Conservation (phyloP, 2,113 vertebrate genomes). For the Ia io region DNA sequence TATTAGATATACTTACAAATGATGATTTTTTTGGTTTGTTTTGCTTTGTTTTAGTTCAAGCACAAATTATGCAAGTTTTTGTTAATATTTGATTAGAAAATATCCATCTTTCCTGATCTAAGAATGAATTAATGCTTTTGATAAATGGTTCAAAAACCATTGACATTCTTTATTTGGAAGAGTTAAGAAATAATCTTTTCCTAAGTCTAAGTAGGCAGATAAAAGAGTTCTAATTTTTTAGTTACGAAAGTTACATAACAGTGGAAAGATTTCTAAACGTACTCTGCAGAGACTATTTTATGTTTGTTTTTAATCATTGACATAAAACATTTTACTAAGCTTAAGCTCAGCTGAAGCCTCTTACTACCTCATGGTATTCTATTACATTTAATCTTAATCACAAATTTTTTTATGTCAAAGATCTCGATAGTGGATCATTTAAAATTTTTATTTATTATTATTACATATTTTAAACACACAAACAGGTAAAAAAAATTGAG, state of each 20-base stretch:
- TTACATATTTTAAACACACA: conserved; percentile 14
- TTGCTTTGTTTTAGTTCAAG: not conserved
- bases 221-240: conserved; percentile 26
- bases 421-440: not conserved
- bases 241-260: not conserved
- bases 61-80: not conserved
- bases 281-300: not conserved
- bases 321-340: conserved; percentile 15
- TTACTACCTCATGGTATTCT: not conserved
- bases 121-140: not conserved
- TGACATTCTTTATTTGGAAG: conserved; percentile 1
- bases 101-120: not conserved
- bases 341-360: not conserved
- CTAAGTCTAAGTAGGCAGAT: not conserved
- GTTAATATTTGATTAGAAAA: conserved; percentile 15
- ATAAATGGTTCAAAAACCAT: not conserved
- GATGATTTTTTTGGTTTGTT: not conserved
- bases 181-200: conserved; percentile 25
- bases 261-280: conserved; percentile 24
- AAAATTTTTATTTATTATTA: not conserved
- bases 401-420: not conserved
- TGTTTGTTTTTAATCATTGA: conserved; percentile 15
- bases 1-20: not conserved
- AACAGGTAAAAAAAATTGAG: not conserved
- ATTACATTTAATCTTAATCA: not conserved